phyloP scores from a whole-genome alignment of 2,113 vertebrate genomes.

The Philantomba maxwellii region DNA sequence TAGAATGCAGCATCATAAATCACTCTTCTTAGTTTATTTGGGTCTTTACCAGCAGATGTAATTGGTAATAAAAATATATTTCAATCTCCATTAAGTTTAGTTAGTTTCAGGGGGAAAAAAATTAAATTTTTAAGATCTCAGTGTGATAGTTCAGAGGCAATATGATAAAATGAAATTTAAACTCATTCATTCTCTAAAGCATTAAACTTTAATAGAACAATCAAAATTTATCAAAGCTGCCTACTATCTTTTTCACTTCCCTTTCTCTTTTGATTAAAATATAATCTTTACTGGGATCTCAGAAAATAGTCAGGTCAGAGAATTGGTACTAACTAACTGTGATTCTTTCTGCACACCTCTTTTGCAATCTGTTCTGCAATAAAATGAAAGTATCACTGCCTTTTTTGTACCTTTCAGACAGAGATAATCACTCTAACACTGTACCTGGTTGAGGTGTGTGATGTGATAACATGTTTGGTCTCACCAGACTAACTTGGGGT shows the following conservation, averaged over 20 bases:
- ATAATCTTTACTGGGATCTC: not conserved
- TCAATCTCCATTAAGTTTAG: not conserved
- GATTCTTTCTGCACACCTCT: not conserved
- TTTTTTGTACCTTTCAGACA: not conserved
- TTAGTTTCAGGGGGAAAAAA: conserved; percentile 2
- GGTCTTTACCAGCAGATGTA: not conserved
- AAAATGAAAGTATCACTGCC: not conserved
- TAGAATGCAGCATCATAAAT: not conserved
- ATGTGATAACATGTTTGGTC: not conserved
- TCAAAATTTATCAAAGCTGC: not conserved
- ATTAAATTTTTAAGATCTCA: not conserved
- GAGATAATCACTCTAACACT: not conserved
- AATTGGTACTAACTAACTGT: not conserved
- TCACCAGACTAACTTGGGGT: not conserved
- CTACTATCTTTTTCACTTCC: not conserved
- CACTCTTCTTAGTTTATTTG: not conserved
- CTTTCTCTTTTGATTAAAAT: not conserved
- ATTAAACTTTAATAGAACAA: not conserved
- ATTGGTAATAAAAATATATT: not conserved
- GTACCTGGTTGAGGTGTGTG: not conserved
- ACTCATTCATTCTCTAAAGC: not conserved
- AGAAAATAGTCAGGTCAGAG: not conserved
- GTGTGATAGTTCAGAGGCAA: not conserved
- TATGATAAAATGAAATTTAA: conserved; percentile 24
- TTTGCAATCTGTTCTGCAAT: not conserved